Evolutionary conservation across 92 coral and sea anemone genomes (phyloP).

Genomic region (Palythoa grandiflora): DNA sequence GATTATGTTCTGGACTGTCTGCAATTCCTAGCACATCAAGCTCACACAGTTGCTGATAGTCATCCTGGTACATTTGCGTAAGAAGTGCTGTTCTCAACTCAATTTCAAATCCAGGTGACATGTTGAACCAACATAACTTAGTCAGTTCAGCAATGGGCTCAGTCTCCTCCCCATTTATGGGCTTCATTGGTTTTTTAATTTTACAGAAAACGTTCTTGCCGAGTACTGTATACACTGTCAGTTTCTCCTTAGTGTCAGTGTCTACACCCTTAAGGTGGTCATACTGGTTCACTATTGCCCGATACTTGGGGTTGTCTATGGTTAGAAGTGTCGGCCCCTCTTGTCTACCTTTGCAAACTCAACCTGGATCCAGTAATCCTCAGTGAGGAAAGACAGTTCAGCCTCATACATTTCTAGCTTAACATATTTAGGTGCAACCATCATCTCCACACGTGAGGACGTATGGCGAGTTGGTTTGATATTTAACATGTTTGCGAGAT

Average conservation of each 20-base stretch:
- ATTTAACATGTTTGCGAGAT: too few relatives aligned
- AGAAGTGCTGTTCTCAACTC: conserved; percentile 16
- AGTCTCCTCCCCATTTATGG: not conserved
- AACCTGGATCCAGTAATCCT: conserved; percentile 32
- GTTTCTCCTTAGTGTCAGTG: not conserved
- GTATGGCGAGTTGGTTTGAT: too few relatives aligned
- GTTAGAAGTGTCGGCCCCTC: conserved; percentile 14
- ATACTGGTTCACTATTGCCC: not conserved
- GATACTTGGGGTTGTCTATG: conserved; percentile 28
- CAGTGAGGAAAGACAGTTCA: conserved; percentile 32
- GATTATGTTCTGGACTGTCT: not conserved
- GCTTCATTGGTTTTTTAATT: not conserved
- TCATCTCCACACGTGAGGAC: too few relatives aligned
- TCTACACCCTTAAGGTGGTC: conserved; percentile 1
- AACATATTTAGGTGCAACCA: too few relatives aligned
- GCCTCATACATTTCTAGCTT: too few relatives aligned
- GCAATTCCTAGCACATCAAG: conserved; percentile 3
- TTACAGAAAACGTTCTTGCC: not conserved
- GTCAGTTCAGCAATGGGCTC: not conserved
- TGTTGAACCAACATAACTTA: not conserved
- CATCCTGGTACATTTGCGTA: not conserved
- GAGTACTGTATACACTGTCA: not conserved
- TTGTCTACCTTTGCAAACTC: conserved; percentile 15
- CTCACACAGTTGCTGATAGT: not conserved
- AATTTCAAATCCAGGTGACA: not conserved